Conservation (phyloP, 2,888 invertebrate genomes). For the Papilio gigon region DNA sequence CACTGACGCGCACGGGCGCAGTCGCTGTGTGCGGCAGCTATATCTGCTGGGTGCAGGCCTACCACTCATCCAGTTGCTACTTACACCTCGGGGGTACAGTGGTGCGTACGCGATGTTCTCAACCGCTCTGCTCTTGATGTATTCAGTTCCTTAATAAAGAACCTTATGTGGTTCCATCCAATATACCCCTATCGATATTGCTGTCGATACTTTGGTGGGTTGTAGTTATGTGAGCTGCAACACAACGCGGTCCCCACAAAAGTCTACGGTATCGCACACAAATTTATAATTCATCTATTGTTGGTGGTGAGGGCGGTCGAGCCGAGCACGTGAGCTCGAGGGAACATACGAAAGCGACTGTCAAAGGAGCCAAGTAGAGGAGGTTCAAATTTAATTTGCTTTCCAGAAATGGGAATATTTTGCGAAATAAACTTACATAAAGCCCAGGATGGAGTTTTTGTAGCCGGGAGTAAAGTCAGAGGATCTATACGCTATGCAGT, state of each 20-base stretch:
- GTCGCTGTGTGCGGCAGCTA: background rate
- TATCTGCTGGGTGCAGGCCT: background rate
- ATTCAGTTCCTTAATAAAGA: slow-evolving; percentile 35
- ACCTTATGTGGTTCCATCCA: background rate
- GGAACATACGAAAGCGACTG: background rate
- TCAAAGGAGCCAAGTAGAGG: background rate
- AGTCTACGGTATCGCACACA: background rate
- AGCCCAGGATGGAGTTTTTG: slow-evolving; percentile 42
- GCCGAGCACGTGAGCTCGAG: no score
- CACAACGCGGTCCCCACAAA: slow-evolving; percentile 10
- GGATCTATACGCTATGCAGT: slow-evolving; percentile 48
- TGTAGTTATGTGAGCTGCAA: slow-evolving; percentile 30
- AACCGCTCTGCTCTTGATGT: slow-evolving; percentile 32
- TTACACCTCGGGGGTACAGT: slow-evolving; percentile 14
- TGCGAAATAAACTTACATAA: slow-evolving; percentile 48
- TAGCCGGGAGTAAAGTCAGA: slow-evolving; percentile 44
- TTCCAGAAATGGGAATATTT: slow-evolving; percentile 46
- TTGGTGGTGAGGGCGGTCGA: background rate
- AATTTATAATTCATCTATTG: slow-evolving; percentile 6
- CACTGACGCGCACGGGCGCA: background rate
- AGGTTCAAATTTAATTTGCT: background rate
- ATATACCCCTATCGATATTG: background rate
- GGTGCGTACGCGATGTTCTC: slow-evolving; percentile 36
- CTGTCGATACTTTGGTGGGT: background rate
- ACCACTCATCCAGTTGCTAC: background rate